phyloP scores from a whole-genome alignment of 2,797 vertebrate genomes.

The Pelochelys cantorii region DNA sequence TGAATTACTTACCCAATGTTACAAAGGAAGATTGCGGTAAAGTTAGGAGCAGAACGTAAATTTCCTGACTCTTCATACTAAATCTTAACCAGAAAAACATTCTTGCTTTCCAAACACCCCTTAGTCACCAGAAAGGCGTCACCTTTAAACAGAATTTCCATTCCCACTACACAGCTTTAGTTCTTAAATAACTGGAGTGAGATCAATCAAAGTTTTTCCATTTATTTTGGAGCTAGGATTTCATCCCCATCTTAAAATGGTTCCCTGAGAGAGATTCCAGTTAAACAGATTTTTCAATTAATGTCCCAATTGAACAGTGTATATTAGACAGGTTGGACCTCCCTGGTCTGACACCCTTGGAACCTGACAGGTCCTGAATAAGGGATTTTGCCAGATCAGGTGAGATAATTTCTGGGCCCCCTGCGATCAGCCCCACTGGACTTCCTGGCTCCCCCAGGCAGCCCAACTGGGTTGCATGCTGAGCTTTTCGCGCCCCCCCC shows the following conservation, averaged over 20 bases:
- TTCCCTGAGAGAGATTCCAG: background rate
- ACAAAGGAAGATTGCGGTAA: background rate
- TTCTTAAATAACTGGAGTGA: background rate
- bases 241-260: background rate
- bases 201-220: slow-evolving; percentile 44
- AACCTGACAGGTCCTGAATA: no score
- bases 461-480: no score
- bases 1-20: background rate
- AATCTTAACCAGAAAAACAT: background rate
- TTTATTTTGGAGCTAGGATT: background rate
- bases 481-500: no score
- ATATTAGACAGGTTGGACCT: background rate
- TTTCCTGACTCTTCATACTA: background rate
- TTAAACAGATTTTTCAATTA: slow-evolving; percentile 1
- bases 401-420: no score
- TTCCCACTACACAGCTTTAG: background rate
- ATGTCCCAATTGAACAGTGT: slow-evolving; percentile 40
- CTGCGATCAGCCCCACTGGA: no score
- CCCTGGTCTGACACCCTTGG: no score
- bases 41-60: background rate
- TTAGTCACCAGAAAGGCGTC: background rate
- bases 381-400: no score
- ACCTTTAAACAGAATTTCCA: background rate
- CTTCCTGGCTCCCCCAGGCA: no score
- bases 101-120: background rate